These are phyloP conservation scores for Altica lythri DNA, from an alignment of 2,888 invertebrate genomes.

Conservation along the genomic window DNA sequence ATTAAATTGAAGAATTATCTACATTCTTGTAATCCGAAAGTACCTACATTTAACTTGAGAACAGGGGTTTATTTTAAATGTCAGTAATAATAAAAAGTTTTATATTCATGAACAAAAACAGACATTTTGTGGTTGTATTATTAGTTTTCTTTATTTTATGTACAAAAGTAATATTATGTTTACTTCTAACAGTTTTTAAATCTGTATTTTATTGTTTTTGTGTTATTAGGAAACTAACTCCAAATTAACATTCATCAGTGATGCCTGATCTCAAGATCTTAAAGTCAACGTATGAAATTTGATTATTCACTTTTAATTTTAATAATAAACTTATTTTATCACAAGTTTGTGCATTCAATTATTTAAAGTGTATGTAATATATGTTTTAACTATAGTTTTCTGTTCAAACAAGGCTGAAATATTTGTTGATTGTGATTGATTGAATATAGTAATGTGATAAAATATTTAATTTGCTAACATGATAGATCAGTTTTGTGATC, in stretches of 20 bases:
- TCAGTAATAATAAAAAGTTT: no score
- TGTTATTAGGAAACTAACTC: neutral
- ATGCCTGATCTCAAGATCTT: neutral
- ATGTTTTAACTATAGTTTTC: no score
- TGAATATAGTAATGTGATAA: conserved; percentile 8
- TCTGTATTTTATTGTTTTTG: neutral
- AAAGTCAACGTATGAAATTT: neutral
- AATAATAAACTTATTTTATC: no score
- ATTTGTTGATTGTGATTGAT: conserved; percentile 7
- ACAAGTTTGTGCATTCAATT: no score
- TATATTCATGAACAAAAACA: no score
- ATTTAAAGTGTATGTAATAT: neutral
- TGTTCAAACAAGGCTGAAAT: conserved; percentile 1
- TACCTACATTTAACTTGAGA: neutral
- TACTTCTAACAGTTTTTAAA: no score
- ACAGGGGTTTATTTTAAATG: no score
- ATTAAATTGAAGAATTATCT: neutral
- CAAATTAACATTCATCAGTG: neutral
- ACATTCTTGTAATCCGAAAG: neutral
- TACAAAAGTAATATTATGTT: no score
- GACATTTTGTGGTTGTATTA: no score
- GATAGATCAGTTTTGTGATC: conserved; percentile 13
- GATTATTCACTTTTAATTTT: neutral
- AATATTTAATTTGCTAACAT: conserved; percentile 4
- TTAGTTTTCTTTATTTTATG: no score